Base-by-base conservation (phyloP, 2,113 vertebrate species). In the human region DNA sequence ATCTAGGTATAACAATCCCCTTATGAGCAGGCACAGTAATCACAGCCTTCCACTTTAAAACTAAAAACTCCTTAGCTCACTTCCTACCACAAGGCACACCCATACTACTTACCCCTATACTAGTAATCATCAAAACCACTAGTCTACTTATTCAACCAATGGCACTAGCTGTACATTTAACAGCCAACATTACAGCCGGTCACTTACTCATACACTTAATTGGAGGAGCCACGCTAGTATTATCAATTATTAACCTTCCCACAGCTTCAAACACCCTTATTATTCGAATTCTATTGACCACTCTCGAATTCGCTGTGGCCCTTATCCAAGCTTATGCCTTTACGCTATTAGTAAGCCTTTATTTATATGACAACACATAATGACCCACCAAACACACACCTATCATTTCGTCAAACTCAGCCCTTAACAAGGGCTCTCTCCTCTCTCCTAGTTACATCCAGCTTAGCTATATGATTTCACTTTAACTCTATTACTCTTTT, bases 311-410 rank as follows among this genome's bases (percentile, higher is more conserved):
- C 5, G 4, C 50, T 52, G 50, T 52, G 4, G 16, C 50, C 50
- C 5, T 17, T 0, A 52, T 52, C 50, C 0, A 52, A 17, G 14
- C 1, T 17, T 52, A 0, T 52, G 50, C 0, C 50, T 52, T 52
- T 52, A 52, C 0, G 50, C 50, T 52, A 52, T 52, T 52, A 52
- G 50, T 52, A 52, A 52, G 50, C 50, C 50, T 17, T 17, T 52
- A 52, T 52, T 52, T 52, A 52, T 17, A 52, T 52, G 50, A 17
- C 50, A 52, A 52, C 50, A 52, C 50, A 52, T 52, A 52, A 52
- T 0, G 50, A 52, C 50, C 50, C 50, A 52, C 50, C 50, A 52
- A 52, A 52, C 16, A 52, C 50, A 52, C 1, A 0, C 50, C 50
- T 52, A 1, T 52, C 50, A 17, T 52, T 1, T 52, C 0, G 1